Evolutionary conservation across 2,797 vertebrate genomes (phyloP).

Genomic region (Pachyuromys duprasi): DNA sequence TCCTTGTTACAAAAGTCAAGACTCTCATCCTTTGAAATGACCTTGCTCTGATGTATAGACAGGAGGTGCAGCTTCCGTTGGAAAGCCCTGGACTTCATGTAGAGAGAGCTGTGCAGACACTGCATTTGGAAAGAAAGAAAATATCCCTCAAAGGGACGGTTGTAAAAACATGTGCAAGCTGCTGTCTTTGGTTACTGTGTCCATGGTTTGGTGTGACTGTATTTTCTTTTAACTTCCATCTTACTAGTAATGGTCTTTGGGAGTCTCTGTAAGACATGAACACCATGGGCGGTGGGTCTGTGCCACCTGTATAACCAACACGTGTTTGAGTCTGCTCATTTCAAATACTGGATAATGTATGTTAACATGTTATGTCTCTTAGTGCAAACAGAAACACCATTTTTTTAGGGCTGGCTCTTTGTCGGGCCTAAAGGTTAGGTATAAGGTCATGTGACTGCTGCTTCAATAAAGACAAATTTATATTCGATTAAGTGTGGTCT

Average conservation of each 20-base stretch:
- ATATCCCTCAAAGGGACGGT: slow-evolving; percentile 75
- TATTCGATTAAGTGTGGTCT: slow-evolving; percentile 86
- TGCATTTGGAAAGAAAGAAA: slow-evolving; percentile 77
- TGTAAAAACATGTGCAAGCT: slow-evolving; percentile 81
- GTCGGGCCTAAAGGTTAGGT: slow-evolving; percentile 88
- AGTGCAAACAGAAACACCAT: slow-evolving; percentile 83
- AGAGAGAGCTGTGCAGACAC: slow-evolving; percentile 82
- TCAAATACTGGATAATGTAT: slow-evolving; percentile 88
- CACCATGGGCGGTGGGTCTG: slow-evolving; percentile 84
- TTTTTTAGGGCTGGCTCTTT: slow-evolving; percentile 87
- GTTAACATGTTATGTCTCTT: slow-evolving; percentile 89
- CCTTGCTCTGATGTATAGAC: slow-evolving; percentile 78
- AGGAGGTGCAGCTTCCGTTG: slow-evolving; percentile 82
- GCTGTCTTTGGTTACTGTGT: slow-evolving; percentile 86
- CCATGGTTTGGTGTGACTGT: slow-evolving; percentile 84
- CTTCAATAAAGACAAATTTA: slow-evolving; percentile 91
- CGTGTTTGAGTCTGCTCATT: slow-evolving; percentile 87
- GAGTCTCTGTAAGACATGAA: slow-evolving; percentile 86
- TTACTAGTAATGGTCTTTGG: slow-evolving; percentile 86
- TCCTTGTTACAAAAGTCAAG: slow-evolving; percentile 79
- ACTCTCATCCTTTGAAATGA: slow-evolving; percentile 76
- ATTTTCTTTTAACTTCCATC: slow-evolving; percentile 79
- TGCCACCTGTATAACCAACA: slow-evolving; percentile 87
- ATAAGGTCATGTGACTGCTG: slow-evolving; percentile 90
- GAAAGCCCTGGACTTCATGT: slow-evolving; percentile 84